Evolutionary conservation across 2,888 invertebrate genomes (phyloP), one percentile per base, ranked within the genome.

Genomic region (Caenorhabditis sinica): DNA sequence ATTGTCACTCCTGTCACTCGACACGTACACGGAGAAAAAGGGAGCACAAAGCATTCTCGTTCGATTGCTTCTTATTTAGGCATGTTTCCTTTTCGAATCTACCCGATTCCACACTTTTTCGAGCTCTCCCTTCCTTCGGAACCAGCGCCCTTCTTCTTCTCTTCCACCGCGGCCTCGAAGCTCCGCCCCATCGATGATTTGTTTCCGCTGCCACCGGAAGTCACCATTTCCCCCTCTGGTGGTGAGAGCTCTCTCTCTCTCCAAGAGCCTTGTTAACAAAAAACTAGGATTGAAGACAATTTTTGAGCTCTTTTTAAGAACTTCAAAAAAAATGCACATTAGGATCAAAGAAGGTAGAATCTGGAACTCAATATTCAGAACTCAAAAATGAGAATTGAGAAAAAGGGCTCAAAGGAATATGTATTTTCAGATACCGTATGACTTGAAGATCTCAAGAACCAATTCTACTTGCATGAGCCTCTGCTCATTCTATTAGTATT

Each of bases 161-260:
- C 13, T 13, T 40, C 49, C 61, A 28, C 61, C 40, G 40, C 13
- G 40, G 40, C 40, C 40, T 40, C 40, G 40, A 61, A 68, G 68
- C 76, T 76, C 76, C 76, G 76, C 76, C 76, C 68, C 25, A 28
- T 68, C 66, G 60, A 76, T 69, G 76, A 76, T 76, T 76, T 76
- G 76, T 68, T 76, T 76, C 76, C 76, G 76, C 76, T 76, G 76
- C 76, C 76, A 76, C 76, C 68, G 76, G 76, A 76, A 76, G 76
- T 76, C 76, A 76, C 76, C 61, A 76, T 76, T 76, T 76, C 76
- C 76, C n/a, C 68, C 68, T 76, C 76, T 60, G 76, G 68, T 69
- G 76, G 76, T 68, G 76, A 76, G 76, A 69, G 76, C 65, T 25
- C 51, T 30, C 56, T 45, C 51, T 30, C 33, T 45, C 65, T 60